Base-by-base conservation (phyloP, 2,888 invertebrate species). In the Eupithecia pulchellata region DNA sequence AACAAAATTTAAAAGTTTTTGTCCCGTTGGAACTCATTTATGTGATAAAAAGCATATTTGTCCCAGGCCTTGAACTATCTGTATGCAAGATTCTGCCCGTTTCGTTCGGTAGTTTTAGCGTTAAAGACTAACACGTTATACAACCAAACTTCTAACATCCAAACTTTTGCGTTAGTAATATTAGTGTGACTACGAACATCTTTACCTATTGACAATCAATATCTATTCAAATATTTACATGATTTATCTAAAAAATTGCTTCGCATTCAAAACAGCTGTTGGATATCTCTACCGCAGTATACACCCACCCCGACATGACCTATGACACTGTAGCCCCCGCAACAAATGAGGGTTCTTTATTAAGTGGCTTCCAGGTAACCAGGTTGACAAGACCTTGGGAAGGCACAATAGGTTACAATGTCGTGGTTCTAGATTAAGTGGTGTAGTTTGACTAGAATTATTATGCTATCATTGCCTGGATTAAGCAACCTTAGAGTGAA, bases 261-360 rank as follows among this genome's bases (percentile, higher is more conserved):
- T 57, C 57, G 6, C 29, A 29, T 57, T 29, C 29, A 27, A 29
- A 55, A 55, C 55, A 1, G 17, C 57, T 20, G 17, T 29, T 29
- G 57, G 14, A 27, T 25, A 27, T 55, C 27, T 20, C 27, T 57
- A 17, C 29, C 57, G 29, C 39, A 63, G 42, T 20, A 64, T 47
- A 57, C 20, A 57, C 20, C 42, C 65, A 69, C 39, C 29, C 55
- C n/a, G 30, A 55, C 55, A 61, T 17, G 61, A 62, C 61, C 66
- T 70, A 39, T 62, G 62, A 55, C 55, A 34, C 39, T 11, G 52
- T 57, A 57, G 55, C 32, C 14, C 32, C 55, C 27, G 13, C n/a
- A 57, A 62, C 69, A 66, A 66, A 70, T 62, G 61, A 55, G 66
- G 62, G 66, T 39, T 65, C 62, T 39, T 62, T 55, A 66, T 62